Percentiles rank a stretch among this genome's conserved stretches.
Conservation (phyloP, 1,140 invertebrate genomes). For the Aphelenchoides fujianensis region DNA sequence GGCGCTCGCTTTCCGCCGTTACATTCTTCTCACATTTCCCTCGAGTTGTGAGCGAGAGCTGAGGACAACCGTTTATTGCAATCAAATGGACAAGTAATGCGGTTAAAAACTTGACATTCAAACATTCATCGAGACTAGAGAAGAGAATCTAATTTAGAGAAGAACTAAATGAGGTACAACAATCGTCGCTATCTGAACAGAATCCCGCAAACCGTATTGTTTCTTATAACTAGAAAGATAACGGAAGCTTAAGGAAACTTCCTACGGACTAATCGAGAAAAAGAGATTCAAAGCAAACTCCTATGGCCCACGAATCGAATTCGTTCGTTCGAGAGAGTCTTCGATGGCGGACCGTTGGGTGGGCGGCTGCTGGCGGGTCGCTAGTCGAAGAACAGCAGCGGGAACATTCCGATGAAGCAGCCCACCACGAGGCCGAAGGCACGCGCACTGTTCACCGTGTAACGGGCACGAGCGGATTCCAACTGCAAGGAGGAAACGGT, state of each 20-base stretch:
- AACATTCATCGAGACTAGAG: background rate
- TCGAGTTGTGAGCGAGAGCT: too few species aligned
- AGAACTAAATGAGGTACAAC: background rate
- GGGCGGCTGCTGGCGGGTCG: background rate
- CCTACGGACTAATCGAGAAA: background rate
- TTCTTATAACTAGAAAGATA: background rate
- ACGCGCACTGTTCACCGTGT: slow-evolving; percentile 64
- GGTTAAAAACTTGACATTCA: background rate
- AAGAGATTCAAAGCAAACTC: background rate
- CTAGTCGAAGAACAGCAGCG: background rate
- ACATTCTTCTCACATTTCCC: background rate
- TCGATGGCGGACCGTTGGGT: too few species aligned
- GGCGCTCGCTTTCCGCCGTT: background rate
- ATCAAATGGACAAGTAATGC: background rate
- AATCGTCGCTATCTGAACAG: background rate
- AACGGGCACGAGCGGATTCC: slow-evolving; percentile 69
- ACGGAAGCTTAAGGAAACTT: background rate
- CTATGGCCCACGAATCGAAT: background rate
- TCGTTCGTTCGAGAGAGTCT: too few species aligned
- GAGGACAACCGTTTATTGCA: background rate
- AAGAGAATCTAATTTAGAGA: background rate
- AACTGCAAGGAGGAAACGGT: slow-evolving; percentile 35
- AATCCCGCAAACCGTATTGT: background rate
- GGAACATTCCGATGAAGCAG: slow-evolving; percentile 82
- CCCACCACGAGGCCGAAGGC: slow-evolving; percentile 82